Base-by-base conservation (phyloP, 2,888 invertebrate species). In the Leucophenga maculata region DNA sequence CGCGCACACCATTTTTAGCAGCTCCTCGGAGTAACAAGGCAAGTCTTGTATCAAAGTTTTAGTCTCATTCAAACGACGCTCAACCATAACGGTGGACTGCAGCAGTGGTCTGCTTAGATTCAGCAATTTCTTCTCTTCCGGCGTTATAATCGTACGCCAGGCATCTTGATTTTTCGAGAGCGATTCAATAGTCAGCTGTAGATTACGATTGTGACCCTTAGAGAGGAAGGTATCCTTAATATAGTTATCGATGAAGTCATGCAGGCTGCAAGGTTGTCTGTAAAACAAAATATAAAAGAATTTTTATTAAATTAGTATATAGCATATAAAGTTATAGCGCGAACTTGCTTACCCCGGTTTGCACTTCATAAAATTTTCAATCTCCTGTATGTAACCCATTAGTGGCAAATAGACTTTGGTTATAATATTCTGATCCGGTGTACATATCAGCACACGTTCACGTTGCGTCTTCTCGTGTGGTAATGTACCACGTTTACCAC, bases 171-270 rank as follows among this genome's bases (percentile, higher is more conserved):
- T 92, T 86, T 93, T 93, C 65, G 94, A 93, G 22, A 94, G 92
- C 1, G 91, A 89, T 77, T 95, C 93, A 72, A 95, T 92, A 44
- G 89, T 89, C 71, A 88, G 71, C 74, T 88, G 86, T 50, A 89
- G 78, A 78, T 88, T 88, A 59, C 87, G 86, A 78, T 91, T 91
- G 81, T 93, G 93, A 68, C 94, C 92, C 72, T 95, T 92, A 74
- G 94, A 94, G 74, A 95, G 91, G 89, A 96, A 98, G 8, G 94
- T 94, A 79, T 95, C 94, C 77, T 94, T 94, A 26, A 97, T 94
- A 88, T 97, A 96, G 86, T 96, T 94, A 60, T 93, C 93, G 68
- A 98, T 90, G 88, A 97, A 97, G 74, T 93, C 93, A 82, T 95
- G 94, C 69, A 97, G 90, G 2, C 94, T 93, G 84, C 95, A 95